Percentiles rank a stretch among this genome's conserved stretches.
Conservation (phyloP, 2,888 invertebrate species). For the Gnatocerus cornutus region DNA sequence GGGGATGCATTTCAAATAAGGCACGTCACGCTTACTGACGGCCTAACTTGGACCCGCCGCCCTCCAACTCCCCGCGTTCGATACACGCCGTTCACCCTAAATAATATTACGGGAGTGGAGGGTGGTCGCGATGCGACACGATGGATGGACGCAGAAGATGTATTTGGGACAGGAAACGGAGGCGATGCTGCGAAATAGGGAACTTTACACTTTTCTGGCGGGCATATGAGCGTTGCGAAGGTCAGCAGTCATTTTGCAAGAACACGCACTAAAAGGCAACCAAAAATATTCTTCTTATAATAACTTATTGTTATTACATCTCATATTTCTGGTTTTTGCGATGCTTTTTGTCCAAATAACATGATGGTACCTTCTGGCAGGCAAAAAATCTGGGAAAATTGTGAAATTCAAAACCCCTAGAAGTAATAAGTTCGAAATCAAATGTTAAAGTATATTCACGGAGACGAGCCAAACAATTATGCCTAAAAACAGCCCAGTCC, state of each 20-base stretch:
- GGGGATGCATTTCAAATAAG: conserved; percentile 66
- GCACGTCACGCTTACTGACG: conserved; percentile 62
- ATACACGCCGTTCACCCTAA: conserved; percentile 45
- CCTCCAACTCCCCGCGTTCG: conserved; percentile 42
- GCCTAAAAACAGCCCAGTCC: too few relatives aligned
- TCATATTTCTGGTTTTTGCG: too few relatives aligned
- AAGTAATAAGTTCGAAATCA: too few relatives aligned
- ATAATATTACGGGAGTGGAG: conserved; percentile 30
- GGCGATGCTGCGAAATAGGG: background rate
- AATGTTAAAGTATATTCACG: too few relatives aligned
- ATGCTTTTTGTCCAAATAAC: too few relatives aligned
- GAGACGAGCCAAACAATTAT: too few relatives aligned
- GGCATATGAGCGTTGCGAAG: background rate
- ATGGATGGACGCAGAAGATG: conserved; percentile 19
- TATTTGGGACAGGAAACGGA: conserved; percentile 17
- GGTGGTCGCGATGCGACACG: conserved; percentile 32
- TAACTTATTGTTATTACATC: too few relatives aligned
- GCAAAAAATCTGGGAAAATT: too few relatives aligned
- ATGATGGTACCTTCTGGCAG: too few relatives aligned
- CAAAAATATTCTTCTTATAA: too few relatives aligned
- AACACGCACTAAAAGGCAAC: too few relatives aligned
- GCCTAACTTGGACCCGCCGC: conserved; percentile 54
- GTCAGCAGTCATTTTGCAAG: background rate
- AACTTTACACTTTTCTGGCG: background rate
- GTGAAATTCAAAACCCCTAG: too few relatives aligned